Evolutionary conservation across 2,797 vertebrate genomes (phyloP).

Genomic region (Falco peregrinus): DNA sequence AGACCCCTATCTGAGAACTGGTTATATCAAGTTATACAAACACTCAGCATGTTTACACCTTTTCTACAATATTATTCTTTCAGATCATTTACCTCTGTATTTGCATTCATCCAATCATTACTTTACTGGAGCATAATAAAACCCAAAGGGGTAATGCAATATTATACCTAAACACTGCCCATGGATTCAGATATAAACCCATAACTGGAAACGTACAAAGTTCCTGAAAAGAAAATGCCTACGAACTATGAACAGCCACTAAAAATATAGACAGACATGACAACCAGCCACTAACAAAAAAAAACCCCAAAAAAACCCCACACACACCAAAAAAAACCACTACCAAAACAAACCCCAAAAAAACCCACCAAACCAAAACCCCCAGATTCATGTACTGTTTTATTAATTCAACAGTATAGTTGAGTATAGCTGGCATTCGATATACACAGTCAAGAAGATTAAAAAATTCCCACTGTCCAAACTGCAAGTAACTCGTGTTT

Average conservation of each 20-base stretch:
- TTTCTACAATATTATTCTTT: background rate
- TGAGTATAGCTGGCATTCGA: background rate
- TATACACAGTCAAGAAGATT: background rate
- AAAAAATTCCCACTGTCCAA: background rate
- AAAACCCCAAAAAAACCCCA: background rate
- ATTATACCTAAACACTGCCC: background rate
- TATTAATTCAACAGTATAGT: background rate
- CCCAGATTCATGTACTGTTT: background rate
- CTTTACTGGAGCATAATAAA: background rate
- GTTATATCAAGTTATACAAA: background rate
- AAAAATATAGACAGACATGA: background rate
- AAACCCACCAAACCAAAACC: background rate
- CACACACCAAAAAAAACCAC: background rate
- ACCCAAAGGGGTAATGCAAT: background rate
- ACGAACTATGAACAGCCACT: background rate
- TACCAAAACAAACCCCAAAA: background rate
- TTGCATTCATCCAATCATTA: background rate
- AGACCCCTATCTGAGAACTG: background rate
- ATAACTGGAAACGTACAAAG: background rate
- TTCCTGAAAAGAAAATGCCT: background rate
- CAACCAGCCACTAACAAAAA: background rate
- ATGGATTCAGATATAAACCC: background rate
- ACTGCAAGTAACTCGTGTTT: background rate
- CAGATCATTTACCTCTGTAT: background rate
- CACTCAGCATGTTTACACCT: fast-evolving